Evolutionary conservation across 2,113 vertebrate genomes (phyloP), one percentile per base, ranked within the genome.

Genomic region (Emberiza fucata): DNA sequence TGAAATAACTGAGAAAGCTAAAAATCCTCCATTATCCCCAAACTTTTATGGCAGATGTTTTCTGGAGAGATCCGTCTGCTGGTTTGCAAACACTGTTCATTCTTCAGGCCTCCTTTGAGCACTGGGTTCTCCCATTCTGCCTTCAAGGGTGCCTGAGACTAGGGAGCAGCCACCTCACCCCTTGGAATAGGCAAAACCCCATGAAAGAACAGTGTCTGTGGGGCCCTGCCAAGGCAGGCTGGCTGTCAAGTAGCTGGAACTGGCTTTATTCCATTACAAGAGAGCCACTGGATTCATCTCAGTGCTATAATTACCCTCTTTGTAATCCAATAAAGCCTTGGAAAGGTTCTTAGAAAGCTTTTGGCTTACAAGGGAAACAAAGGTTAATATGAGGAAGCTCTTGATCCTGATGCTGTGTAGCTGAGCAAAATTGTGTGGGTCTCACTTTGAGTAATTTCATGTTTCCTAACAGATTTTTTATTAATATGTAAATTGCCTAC

Each of bases 341-440:
- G 33, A 75, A 65, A 66, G 17, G 82, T 82, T 95, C 86, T 94
- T 92, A 45, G 82, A 92, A 82, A 88, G 65, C 47, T 66, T 79
- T 81, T 78, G 71, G 33, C 70, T 90, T 66, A 16, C 50, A 75
- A 40, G 28, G 24, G 64, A 70, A 69, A 47, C 23, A 71, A 59
- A 94, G 42, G 48, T 33, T 56, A 72, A 29, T 42, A 14, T 7
- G 57, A 88, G 37, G 45, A 85, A 31, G 12, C 51, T 83, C 39
- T 61, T 53, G 70, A n/a, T 56, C 66, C 59, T 69, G 29, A 53
- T 57, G 45, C 39, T 65, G 33, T 18, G 18, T 8, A 29, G 79
- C 54, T 88, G 80, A 61, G 59, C 54, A 44, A 29, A 77, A n/a
- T 6, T 5, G 42, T 9, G 6, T 35, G 39, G 10, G 28, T 65